Evolutionary conservation across 2,888 invertebrate species (phyloP), one percentile per base, ranked within the genome.

Genomic region (Cerastis leucographa): DNA sequence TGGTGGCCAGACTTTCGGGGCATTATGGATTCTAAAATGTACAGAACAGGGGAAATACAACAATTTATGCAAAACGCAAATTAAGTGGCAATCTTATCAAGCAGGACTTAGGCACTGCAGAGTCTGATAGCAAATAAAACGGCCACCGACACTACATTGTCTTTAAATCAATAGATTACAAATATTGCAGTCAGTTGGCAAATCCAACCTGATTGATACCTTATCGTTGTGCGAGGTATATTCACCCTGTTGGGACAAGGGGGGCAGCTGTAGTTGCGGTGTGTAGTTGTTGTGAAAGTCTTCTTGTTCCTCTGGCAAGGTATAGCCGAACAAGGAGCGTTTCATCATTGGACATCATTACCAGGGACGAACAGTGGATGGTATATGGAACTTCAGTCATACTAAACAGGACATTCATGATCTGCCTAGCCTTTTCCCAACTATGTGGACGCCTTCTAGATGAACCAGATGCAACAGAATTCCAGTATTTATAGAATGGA

Each of bases 121-220:
- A 69, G 40, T 35, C 44, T 19, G 67, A 76, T 69, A 69, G 44
- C 14, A 6, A 49, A 25, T n/a, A 19, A 22, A 44, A 12, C 14
- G 64, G 49, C 67, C 54, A 49, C 8, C 46, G 17, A 54, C 29
- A 25, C 35, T 29, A 19, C 51, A 66, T 81, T 81, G 73, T 78
- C 61, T 81, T 59, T 7, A 2, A 82, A 51, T 70, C 62, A 17
- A 81, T 82, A 76, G 51, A 82, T 83, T 56, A 49, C 46, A 59
- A 35, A 66, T 11, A 67, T 73, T 68, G 49, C 61, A 72, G 42
- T 54, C 59, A n/a, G 78, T 44, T 72, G 42, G 17, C 62, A 62
- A 67, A 74, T 67, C 42, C 22, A 22, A 35, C 22, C 29, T 62
- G 74, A 42, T 40, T 54, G 67, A 80, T 79, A 80, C 49, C 42